Conservation (phyloP, 2,888 invertebrate genomes). For the Amphimallon solstitiale region DNA sequence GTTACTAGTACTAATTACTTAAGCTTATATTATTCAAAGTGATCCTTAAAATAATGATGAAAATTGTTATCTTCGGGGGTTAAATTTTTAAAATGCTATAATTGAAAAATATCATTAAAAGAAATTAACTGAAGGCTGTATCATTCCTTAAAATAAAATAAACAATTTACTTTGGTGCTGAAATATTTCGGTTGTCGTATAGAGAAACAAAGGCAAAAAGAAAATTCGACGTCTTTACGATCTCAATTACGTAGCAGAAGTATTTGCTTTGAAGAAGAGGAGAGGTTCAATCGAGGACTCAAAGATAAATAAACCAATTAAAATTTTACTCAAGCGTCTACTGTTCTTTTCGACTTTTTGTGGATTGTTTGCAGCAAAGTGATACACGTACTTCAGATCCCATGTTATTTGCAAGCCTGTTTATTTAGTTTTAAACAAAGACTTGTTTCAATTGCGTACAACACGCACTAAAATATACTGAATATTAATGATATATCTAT, state of each 20-base stretch:
- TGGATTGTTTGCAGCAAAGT: constrained; percentile 6
- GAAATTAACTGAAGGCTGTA: too few species aligned
- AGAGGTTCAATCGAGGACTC: not conserved
- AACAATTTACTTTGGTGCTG: too few species aligned
- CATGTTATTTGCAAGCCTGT: not conserved
- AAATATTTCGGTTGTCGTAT: not conserved
- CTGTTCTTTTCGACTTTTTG: constrained; percentile 14
- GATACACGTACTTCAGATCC: not conserved
- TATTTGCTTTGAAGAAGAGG: not conserved
- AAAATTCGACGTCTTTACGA: not conserved
- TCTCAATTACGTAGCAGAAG: not conserved
- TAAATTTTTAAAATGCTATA: too few species aligned
- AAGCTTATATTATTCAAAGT: too few species aligned
- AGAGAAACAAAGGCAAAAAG: not conserved
- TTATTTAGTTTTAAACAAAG: not conserved
- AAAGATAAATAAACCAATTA: constrained; percentile 22
- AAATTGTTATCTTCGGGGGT: too few species aligned
- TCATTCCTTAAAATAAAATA: too few species aligned
- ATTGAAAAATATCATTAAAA: too few species aligned
- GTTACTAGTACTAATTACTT: too few species aligned
- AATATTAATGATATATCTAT: too few species aligned
- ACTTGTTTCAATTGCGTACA: too few species aligned
- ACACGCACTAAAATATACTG: too few species aligned
- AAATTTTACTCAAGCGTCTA: constrained; percentile 14
- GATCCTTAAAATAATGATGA: too few species aligned